Base-by-base conservation (phyloP, 2,113 vertebrate genomes). In the Colius striatus region DNA sequence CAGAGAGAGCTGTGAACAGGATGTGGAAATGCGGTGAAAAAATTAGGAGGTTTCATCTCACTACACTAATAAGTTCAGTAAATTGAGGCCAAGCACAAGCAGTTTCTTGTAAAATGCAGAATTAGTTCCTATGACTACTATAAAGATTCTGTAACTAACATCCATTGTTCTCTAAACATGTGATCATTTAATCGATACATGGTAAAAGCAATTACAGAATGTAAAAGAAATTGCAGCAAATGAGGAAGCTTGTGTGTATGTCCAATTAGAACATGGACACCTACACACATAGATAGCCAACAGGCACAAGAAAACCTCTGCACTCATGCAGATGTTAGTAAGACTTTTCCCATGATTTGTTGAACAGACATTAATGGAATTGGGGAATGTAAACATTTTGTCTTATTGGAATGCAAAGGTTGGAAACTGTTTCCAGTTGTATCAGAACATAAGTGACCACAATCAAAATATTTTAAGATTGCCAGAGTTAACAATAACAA, bases 91-190 rank as follows among this genome's bases (percentile, higher is more conserved):
- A 80, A 89, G 55, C 27, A 47, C 38, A 75, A 85, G 41, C 0
- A 1, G 53, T 91, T 95, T 94, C 63, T 87, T 91, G 60, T 89
- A 50, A 91, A 91, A 89, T 73, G 36, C 43, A 63, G 60, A 73
- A 76, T 76, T 75, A 89, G 25, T 51, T 89, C 32, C 25, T 82
- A 19, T 5, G 53, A 87, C 53, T 80, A 20, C 53, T 36, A 13
- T 41, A 38, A 79, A 84, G 7, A 68, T 8, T 60, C n/a, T 89
- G 36, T 76, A 87, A 70, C 25, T 87, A 70, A 38, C 18, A n/a
- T 18, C 47, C 25, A 34, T 70, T 84, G 60, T 54, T 84, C 22
- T 86, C 53, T 53, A 48, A 88, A 95, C 78, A 50, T 17, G 32
- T 62, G 38, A 74, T 86, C 0, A n/a, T 62, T 70, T 90, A 58